Evolutionary conservation across 2,888 invertebrate genomes (phyloP), one percentile per base, ranked within the genome.

Genomic region (Achlya flavicornis): DNA sequence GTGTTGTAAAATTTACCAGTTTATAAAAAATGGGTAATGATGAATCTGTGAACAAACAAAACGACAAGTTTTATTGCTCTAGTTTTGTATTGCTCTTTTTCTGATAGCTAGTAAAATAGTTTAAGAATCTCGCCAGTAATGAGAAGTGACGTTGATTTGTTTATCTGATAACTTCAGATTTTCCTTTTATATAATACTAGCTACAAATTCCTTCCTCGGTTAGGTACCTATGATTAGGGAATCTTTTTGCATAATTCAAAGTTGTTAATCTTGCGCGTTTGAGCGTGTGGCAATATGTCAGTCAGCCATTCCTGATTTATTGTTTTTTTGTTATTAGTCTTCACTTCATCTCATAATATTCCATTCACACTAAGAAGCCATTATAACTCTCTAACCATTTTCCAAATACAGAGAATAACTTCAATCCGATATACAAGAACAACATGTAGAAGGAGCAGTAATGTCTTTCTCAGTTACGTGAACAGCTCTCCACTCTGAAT

Each of bases 401-500:
- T 43, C 26, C 2, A 2, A 26, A 12, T 43, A 12, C 8, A 43
- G 10, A 43, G 43, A 6, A 43, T 4, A 43, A 41, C 1, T n/a
- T 41, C 11, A 12, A 43, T 43, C 43, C n/a, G n/a, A 46, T 46
- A 46, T n/a, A 46, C n/a, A n/a, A 46, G n/a, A 46, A 46, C 43
- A 14, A 43, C 10, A 14, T 46, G 46, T 14, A n/a, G 4, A n/a
- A 11, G 41, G 8, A 46, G 6, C 46, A 41, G 12, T 41, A 12
- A 12, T 46, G 46, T 46, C 46, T 46, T 46, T 46, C 46, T 46
- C 46, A 46, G 46, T 46, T 46, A 46, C 46, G 46, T n/a, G 46
- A 46, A 46, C 46, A n/a, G 46, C 53, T 1, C 53, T 53, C 53
- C 19, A 19, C 16, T 8, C 10, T 10, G 19, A 16, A 19, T 53